Conservation (phyloP, 1,140 invertebrate species). For the Caerostris extrusa region DNA sequence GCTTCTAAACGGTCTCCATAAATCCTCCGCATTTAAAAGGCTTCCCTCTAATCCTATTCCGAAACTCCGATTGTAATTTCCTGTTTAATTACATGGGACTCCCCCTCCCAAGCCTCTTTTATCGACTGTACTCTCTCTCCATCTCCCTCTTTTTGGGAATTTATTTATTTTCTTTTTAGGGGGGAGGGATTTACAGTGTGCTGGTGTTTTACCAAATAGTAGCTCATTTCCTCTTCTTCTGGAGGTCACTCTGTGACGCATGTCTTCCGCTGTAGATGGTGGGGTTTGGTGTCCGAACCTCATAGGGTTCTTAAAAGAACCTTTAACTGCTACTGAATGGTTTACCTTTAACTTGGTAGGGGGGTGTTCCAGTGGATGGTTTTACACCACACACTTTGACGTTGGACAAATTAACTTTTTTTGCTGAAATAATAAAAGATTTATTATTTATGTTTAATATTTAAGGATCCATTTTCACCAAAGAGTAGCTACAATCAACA, state of each 20-base stretch:
- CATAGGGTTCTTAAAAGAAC: neutral
- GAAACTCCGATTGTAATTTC: conserved; percentile 72
- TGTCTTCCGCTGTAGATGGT: conserved; percentile 2
- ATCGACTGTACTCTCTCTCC: conserved; percentile 48
- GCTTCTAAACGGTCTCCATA: conserved; percentile 45
- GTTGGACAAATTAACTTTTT: too few relatives aligned
- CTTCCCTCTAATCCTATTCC: conserved; percentile 63
- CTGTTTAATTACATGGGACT: conserved; percentile 72
- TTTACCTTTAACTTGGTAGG: too few relatives aligned
- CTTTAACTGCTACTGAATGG: neutral
- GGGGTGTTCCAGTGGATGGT: too few relatives aligned
- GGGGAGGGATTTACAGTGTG: neutral
- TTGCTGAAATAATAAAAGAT: too few relatives aligned
- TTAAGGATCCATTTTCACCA: too few relatives aligned
- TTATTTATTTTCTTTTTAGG: conserved; percentile 57
- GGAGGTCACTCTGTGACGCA: conserved; percentile 48
- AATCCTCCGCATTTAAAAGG: conserved; percentile 52
- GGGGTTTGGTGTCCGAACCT: neutral
- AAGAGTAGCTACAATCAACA: too few relatives aligned
- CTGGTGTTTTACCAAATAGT: conserved; percentile 58
- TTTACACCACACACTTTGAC: too few relatives aligned
- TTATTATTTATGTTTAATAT: too few relatives aligned
- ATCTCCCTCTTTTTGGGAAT: conserved; percentile 8
- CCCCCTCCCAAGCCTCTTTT: conserved; percentile 68
- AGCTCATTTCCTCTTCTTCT: conserved; percentile 63